Evolutionary conservation across 2,113 vertebrate genomes (phyloP), one percentile per base, ranked within the genome.

Genomic region (Oryzias melastigma): DNA sequence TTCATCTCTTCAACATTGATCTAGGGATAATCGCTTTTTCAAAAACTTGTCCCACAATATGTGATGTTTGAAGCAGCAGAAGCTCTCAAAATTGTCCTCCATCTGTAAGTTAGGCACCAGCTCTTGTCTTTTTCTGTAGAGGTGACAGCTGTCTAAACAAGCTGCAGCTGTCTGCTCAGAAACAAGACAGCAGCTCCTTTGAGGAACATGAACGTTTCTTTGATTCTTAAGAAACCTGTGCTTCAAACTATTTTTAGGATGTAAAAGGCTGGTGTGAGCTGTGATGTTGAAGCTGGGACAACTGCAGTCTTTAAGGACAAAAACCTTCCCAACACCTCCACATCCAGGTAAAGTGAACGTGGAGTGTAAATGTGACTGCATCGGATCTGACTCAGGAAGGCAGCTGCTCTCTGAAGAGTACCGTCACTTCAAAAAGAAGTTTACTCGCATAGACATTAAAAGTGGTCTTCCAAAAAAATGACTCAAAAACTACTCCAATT

Each of bases 191-290:
- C 51, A 1, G 68, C 65, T 40, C 81, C 45, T 69, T 40, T 53
- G 69, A 25, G 75, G 59, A 73, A 78, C 29, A 58, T 19, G 69
- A 68, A 68, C 56, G 56, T 40, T 52, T 22, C 47, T 73, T 8
- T 47, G 20, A 66, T 43, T 59, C 45, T 55, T 58, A 57, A 0
- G 2, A 55, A 52, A 50, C 45, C 43, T 58, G 27, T 46, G 58
- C 27, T 65, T 54, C 7, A 17, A 8, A 18, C 57, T 79, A 47
- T 71, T 59, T 63, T 53, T 68, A 60, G 20, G 51, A 13, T 14
- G 25, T 47, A 10, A 63, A 47, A 57, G 47, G 44, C 52, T 14
- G 20, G 18, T 68, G 58, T 22, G 46, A 57, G 47, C 22, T 6
- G 25, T 25, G 25, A 27, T 27, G 25, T 27, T 27, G 25, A 27